A percentile compares a stretch with the other conserved stretches of the same genome.
phyloP scores from a whole-genome alignment of 2,888 invertebrate genomes.

The Amphimallon solstitiale region DNA sequence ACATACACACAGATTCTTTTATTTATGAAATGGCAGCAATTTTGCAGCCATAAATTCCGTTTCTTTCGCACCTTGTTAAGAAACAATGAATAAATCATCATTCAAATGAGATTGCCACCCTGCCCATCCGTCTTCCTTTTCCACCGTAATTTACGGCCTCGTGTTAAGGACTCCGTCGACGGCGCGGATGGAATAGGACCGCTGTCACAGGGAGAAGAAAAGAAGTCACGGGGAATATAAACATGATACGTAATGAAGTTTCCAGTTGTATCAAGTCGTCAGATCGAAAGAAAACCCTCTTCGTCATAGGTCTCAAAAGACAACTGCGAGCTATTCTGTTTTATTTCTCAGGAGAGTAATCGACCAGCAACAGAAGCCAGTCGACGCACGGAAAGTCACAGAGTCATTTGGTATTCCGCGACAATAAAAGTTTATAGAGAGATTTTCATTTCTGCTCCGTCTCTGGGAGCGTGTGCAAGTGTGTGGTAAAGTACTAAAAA shows the following conservation, averaged over 20 bases:
- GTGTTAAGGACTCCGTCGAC: constrained; percentile 26
- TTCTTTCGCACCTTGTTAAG: constrained; percentile 33
- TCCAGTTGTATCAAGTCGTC: constrained; percentile 36
- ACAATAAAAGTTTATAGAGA: constrained; percentile 55
- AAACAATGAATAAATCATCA: constrained; percentile 33
- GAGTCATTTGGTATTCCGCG: constrained; percentile 53
- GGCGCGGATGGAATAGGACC: neutral
- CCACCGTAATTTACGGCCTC: constrained; percentile 16
- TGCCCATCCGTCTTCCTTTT: constrained; percentile 14
- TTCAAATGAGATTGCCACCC: constrained; percentile 32
- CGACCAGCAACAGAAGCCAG: constrained; percentile 35
- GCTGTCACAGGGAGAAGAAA: constrained; percentile 13
- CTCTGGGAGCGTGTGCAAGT: neutral
- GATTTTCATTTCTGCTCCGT: constrained; percentile 49
- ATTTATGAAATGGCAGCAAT: constrained; percentile 23
- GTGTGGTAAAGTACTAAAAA: neutral
- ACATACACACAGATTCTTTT: constrained; percentile 2
- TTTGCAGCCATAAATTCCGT: constrained; percentile 22
- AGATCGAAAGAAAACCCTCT: constrained; percentile 34
- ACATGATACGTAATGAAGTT: constrained; percentile 36
- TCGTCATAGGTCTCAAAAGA: constrained; percentile 40
- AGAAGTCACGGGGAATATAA: constrained; percentile 27
- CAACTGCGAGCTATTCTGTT: constrained; percentile 49
- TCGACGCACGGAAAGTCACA: constrained; percentile 25
- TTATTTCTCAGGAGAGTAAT: constrained; percentile 53